Base-by-base conservation (phyloP, 2,888 invertebrate species). In the Lampropteryx suffumata region DNA sequence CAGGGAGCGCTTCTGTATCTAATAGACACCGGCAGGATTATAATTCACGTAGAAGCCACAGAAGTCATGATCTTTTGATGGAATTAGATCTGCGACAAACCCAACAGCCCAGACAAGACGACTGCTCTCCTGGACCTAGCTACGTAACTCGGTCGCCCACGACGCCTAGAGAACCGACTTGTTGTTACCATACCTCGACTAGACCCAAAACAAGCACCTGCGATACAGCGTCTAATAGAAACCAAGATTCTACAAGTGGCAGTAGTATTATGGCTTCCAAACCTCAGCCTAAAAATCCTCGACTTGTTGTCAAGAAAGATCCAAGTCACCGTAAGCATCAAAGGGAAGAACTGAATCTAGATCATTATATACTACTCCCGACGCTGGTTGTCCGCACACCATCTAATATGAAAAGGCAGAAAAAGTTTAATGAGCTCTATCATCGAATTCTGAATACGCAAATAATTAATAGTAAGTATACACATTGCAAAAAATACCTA, bases 391-490 rank as follows among this genome's bases (percentile, higher is more conserved):
- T 87, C 1, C 79, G 85, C 10, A 85, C 90, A 3, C 84, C 88
- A 10, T 88, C 90, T 9, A 89, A 88, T 62, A 70, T 90, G 55
- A 83, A 79, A 51, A 74, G 89, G 0, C 88, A 89, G 51, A 89
- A 83, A 61, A 87, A 84, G 61, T 90, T 89, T 44, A 87, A 84
- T 57, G 86, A 86, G 65, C 64, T 90, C 5, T 90, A 90, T 57
- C 88, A 87, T 60, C 80, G 82, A 33, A 86, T 90, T 54, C 62
- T 88, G 9, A 83, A 84, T 50, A 69, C 73, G 24, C 83, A 86
- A 48, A 50, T 80, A 24, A 76, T 75, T 53, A 76, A 73, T 48
- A 76, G 86, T 86, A 58, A 5, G 51, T 43, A 35, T 9, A 9
- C 17, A 37, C 17, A 17, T 3, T 17, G 2, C 1, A 8, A 10